Evolutionary conservation across 2,888 invertebrate species (phyloP), one percentile per base, ranked within the genome.

Genomic region (Calliopum simillimum): DNA sequence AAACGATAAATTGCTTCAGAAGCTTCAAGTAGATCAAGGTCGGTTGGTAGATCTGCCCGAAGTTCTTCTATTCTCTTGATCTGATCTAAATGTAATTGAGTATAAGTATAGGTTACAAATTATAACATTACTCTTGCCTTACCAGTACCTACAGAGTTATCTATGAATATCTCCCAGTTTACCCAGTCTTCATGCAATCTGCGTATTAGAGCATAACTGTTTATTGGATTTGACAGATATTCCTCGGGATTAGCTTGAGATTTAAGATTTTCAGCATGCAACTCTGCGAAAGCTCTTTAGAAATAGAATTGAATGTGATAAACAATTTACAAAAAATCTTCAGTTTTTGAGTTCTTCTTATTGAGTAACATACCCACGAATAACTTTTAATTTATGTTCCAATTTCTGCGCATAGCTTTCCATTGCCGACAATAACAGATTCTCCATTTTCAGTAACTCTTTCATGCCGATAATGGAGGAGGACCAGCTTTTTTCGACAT

Each of bases 1-100:
- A 90, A 84, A 49, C 90, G 69, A 64, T 92, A 92, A 6, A 96
- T 97, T 8, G 97, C 97, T 0, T 98, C 98, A 75, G 92, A 92
- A 73, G 98, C 86, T 85, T 98, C 98, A 14, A 59, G 33, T 5
- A 51, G 46, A 84, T 97, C 97, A 71, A 93, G 90, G 33, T 8
- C 8, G 0, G 92, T 91, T 0, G 97, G 97, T 3, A 70, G n/a
- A n/a, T 19, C 25, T 0, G 12, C 16, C 1, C 67, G 70, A 43
- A 59, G 67, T 6, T 8, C 16, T 43, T 33, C 4, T 23, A 75
- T 70, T 47, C 47, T 11, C 11, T 25, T 13, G 43, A 73, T 68
- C 33, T 59, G 66, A 44, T 71, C 75, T 72, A 51, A 16, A 14
- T 43, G 25, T 25, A 23, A 4, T 11, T n/a, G 21, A 62, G 21